phyloP scores from a whole-genome alignment of 1,140 invertebrate species.

The Dolichoris vasculosae region DNA sequence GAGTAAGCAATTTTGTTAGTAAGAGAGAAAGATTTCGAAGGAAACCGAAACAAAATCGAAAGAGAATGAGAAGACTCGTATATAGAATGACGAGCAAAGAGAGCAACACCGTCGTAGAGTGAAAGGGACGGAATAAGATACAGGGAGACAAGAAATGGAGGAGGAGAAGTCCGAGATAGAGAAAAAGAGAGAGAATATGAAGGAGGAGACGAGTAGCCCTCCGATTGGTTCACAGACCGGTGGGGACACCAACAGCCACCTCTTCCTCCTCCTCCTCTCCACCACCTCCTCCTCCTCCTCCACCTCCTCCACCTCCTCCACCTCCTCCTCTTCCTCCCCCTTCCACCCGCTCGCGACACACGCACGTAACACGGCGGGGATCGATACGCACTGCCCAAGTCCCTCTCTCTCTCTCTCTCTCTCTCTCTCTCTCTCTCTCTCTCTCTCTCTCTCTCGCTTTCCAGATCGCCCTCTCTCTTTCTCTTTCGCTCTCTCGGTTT shows the following conservation, averaged over 20 bases:
- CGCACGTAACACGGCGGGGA: slow-evolving; percentile 69
- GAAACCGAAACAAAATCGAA: neutral
- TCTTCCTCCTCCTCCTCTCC: slow-evolving; percentile 68
- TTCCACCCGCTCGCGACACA: neutral
- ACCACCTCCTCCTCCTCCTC: no score
- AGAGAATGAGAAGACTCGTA: neutral
- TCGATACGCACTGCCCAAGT: slow-evolving; percentile 75
- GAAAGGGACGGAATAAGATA: slow-evolving; percentile 12
- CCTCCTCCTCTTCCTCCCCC: slow-evolving; percentile 66
- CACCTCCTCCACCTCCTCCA: slow-evolving; percentile 66
- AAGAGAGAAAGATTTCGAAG: neutral
- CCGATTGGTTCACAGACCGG: slow-evolving; percentile 66
- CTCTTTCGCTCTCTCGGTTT: neutral
- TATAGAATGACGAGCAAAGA: slow-evolving; percentile 12
- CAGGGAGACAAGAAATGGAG: neutral
- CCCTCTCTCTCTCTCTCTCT: slow-evolving; percentile 61
- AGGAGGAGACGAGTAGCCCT: slow-evolving; percentile 66
- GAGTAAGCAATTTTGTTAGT: neutral
- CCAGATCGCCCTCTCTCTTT: neutral
- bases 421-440: slow-evolving; percentile 35
- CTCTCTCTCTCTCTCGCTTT: slow-evolving; percentile 19
- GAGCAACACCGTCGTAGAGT: neutral
- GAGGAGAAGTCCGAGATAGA: slow-evolving; percentile 25
- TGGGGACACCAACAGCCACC: slow-evolving; percentile 35
- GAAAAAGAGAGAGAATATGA: slow-evolving; percentile 24